phyloP scores from a whole-genome alignment of 2,888 invertebrate genomes.

The Phalera bucephala region DNA sequence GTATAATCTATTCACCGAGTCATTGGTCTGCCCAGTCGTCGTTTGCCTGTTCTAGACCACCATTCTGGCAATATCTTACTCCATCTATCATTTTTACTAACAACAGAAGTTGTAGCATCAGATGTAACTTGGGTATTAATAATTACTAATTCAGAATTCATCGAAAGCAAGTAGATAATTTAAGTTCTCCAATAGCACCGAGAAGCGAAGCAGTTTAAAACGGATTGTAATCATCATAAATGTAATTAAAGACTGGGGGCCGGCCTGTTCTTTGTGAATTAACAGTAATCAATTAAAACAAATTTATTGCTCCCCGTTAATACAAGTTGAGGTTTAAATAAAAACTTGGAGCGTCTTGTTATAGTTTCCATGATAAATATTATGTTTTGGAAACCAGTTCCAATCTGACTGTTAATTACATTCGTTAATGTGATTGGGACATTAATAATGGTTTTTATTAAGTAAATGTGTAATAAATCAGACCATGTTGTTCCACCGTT shows the following conservation, averaged over 20 bases:
- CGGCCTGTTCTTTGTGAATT: conserved; percentile 64
- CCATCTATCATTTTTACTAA: background rate
- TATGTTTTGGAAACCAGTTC: conserved; percentile 51
- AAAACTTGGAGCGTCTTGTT: conserved; percentile 56
- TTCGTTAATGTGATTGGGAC: conserved; percentile 25
- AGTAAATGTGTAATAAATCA: conserved; percentile 8
- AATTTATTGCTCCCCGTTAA: conserved; percentile 61
- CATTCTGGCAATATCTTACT: too few relatives aligned
- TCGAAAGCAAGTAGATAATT: conserved; percentile 24
- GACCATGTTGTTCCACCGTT: too few relatives aligned
- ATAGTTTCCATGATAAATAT: conserved; percentile 64
- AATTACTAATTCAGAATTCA: conserved; percentile 19
- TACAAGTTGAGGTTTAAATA: conserved; percentile 49
- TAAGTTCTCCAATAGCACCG: conserved; percentile 23
- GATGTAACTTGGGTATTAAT: conserved; percentile 12
- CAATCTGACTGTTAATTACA: conserved; percentile 41
- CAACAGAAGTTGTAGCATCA: background rate
- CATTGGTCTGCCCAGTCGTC: too few relatives aligned
- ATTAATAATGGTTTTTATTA: conserved; percentile 17
- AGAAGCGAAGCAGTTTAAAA: conserved; percentile 43
- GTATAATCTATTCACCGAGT: too few relatives aligned
- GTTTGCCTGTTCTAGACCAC: too few relatives aligned
- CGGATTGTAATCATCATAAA: conserved; percentile 60
- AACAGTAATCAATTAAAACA: conserved; percentile 70
- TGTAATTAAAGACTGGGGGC: conserved; percentile 66